Evolutionary conservation across 2,888 invertebrate species (phyloP).

Genomic region (Lacanobia wlatinum): DNA sequence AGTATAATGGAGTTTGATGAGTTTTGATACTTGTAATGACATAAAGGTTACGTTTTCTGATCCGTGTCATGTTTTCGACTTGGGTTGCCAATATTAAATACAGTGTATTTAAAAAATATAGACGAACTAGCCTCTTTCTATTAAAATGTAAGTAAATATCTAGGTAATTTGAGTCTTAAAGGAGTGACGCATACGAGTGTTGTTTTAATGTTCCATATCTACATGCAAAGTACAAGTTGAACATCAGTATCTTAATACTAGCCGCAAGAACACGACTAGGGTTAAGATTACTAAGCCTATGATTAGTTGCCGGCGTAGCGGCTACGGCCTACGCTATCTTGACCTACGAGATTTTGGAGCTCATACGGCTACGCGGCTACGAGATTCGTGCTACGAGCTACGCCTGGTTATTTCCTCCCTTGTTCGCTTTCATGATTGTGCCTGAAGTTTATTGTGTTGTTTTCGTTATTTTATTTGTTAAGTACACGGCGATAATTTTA

Average conservation of each 20-base stretch:
- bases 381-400: constrained; percentile 9
- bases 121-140: background rate
- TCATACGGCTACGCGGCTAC: constrained; percentile 27
- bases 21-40: constrained; percentile 32
- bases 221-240: constrained; percentile 20
- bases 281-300: constrained; percentile 42
- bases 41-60: constrained; percentile 22
- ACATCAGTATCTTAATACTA: constrained; percentile 38
- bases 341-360: constrained; percentile 52
- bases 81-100: background rate
- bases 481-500: background rate
- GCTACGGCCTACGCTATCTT: constrained; percentile 49
- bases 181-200: background rate
- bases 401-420: constrained; percentile 13
- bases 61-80: constrained; percentile 1
- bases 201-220: background rate
- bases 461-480: constrained; percentile 2
- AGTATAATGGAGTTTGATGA: constrained; percentile 38
- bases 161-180: background rate
- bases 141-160: background rate
- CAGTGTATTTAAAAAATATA: background rate
- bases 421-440: constrained; percentile 20
- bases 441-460: constrained; percentile 14
- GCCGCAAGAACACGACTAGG: constrained; percentile 54
- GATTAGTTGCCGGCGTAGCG: constrained; percentile 47